Conservation (phyloP, 2,888 invertebrate species). For the Zele albiditarsus region DNA sequence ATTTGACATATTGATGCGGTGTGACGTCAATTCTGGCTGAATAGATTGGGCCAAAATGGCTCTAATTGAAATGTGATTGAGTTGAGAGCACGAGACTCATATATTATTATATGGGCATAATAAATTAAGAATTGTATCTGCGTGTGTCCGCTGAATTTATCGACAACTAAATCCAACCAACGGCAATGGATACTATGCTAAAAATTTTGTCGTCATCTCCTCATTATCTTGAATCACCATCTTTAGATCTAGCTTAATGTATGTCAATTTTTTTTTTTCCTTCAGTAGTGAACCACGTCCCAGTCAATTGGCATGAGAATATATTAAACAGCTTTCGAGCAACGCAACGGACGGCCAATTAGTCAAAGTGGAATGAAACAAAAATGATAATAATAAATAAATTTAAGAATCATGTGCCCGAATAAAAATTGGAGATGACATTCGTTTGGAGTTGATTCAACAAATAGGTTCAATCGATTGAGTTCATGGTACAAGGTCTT, state of each 20-base stretch:
- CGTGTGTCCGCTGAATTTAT: neutral
- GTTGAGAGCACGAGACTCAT: neutral
- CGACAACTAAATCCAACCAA: neutral
- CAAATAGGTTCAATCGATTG: neutral
- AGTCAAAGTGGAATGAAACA: neutral
- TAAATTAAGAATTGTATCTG: neutral
- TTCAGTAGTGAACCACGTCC: neutral
- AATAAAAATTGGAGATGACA: neutral
- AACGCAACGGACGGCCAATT: neutral
- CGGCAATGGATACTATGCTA: neutral
- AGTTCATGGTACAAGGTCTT: constrained; percentile 9
- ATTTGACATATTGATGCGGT: neutral
- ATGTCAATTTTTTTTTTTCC: neutral
- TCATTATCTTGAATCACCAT: neutral
- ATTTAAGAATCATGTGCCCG: neutral
- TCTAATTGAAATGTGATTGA: neutral
- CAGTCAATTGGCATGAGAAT: neutral
- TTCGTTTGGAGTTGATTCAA: neutral
- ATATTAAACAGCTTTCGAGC: neutral
- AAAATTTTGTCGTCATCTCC: neutral
- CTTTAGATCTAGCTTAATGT: neutral
- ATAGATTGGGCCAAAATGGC: neutral
- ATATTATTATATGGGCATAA: neutral
- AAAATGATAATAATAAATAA: neutral
- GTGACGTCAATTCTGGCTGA: neutral